Evolutionary conservation across 2,797 vertebrate genomes (phyloP).

Genomic region (Sorex maritimensis): DNA sequence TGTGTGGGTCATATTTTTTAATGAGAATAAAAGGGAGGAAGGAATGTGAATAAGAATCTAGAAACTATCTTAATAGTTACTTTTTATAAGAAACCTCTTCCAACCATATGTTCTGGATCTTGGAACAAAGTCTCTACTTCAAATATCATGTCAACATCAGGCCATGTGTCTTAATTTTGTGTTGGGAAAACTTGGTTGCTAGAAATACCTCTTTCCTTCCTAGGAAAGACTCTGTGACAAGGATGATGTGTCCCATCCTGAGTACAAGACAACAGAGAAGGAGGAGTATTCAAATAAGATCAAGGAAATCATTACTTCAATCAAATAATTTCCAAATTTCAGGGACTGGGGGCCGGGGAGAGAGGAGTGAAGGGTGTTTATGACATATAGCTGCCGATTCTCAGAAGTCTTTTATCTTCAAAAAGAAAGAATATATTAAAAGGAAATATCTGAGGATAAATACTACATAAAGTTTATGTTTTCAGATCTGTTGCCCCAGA

Average conservation of each 20-base stretch:
- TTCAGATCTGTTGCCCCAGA: slow-evolving; percentile 82
- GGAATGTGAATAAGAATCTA: slow-evolving; percentile 67
- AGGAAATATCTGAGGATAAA: slow-evolving; percentile 80
- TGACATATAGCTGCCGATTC: slow-evolving; percentile 79
- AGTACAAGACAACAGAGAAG: slow-evolving; percentile 71
- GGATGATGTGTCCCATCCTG: slow-evolving; percentile 67
- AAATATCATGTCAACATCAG: slow-evolving; percentile 84
- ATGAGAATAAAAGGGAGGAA: slow-evolving; percentile 58
- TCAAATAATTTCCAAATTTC: slow-evolving; percentile 82
- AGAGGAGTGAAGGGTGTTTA: slow-evolving; percentile 77
- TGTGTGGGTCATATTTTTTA: slow-evolving; percentile 65
- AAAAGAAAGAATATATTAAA: slow-evolving; percentile 85
- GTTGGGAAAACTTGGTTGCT: slow-evolving; percentile 82
- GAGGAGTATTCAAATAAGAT: slow-evolving; percentile 76
- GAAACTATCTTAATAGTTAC: slow-evolving; percentile 65
- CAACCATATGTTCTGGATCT: slow-evolving; percentile 84
- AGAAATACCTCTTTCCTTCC: slow-evolving; percentile 79
- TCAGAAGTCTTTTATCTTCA: slow-evolving; percentile 85
- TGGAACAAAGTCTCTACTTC: slow-evolving; percentile 77
- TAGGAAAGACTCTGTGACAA: slow-evolving; percentile 64
- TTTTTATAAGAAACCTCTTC: slow-evolving; percentile 80
- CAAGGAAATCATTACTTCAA: slow-evolving; percentile 80
- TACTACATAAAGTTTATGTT: slow-evolving; percentile 85
- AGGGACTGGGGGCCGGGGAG: slow-evolving; percentile 33
- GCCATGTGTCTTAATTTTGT: slow-evolving; percentile 84